These are phyloP conservation scores for Athalia rosae DNA, from an alignment of 2,888 invertebrate species.

Conservation along the genomic window DNA sequence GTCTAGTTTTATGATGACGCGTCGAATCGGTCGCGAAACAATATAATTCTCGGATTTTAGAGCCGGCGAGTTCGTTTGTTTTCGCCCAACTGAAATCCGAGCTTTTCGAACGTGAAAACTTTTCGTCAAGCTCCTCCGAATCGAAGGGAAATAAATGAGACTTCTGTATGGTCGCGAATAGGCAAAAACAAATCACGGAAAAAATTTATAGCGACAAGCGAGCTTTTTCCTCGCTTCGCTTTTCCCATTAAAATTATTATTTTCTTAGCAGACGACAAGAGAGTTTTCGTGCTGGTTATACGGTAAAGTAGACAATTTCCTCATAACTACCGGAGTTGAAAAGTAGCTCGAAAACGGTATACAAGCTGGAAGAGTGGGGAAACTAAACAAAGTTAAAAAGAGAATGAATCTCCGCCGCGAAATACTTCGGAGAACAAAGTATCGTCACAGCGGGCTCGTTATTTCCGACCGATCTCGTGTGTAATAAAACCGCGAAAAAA, in stretches of 20 bases:
- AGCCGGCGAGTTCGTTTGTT: too few species aligned
- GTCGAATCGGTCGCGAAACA: slow-evolving; percentile 20
- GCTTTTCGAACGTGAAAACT: background rate
- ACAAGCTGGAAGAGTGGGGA: background rate
- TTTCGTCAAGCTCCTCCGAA: too few species aligned
- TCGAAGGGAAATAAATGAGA: too few species aligned
- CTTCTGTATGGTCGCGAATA: too few species aligned
- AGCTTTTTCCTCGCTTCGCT: too few species aligned
- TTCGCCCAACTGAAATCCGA: background rate
- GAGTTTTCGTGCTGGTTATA: slow-evolving; percentile 10
- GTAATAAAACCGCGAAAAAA: too few species aligned
- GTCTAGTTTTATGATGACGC: slow-evolving; percentile 17
- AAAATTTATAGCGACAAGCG: too few species aligned
- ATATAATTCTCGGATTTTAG: background rate
- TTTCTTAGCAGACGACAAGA: slow-evolving; percentile 23
- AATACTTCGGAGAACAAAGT: background rate
- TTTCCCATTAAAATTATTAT: slow-evolving; percentile 26
- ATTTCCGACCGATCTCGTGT: too few species aligned
- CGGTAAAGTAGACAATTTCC: slow-evolving; percentile 19
- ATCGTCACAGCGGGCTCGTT: too few species aligned
- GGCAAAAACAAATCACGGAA: background rate
- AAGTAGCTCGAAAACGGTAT: slow-evolving; percentile 3
- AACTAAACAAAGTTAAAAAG: slow-evolving; percentile 32
- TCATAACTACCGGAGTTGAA: slow-evolving; percentile 1
- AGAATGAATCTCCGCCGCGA: slow-evolving; percentile 12